Base-by-base conservation (phyloP, 1,140 invertebrate genomes). In the Cataglyphis hispanica region DNA sequence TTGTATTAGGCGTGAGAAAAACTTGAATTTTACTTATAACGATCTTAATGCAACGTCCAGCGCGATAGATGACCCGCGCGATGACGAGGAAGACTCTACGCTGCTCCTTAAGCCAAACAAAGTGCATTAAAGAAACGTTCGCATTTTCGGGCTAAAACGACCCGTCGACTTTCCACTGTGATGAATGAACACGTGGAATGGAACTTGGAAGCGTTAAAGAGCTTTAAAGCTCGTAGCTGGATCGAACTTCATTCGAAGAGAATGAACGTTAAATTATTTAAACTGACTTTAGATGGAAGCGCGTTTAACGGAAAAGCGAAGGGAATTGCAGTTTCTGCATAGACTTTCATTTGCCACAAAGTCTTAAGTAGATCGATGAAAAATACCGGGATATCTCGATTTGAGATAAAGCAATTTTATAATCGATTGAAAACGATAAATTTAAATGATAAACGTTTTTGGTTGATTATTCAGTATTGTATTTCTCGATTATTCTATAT, bases 211-310 rank as follows among this genome's bases (percentile, higher is more conserved):
- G 78, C 67, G 66, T 60, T 83, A 83, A 83, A 83, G 78, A 83
- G 78, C 78, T 83, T 83, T 83, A 72, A 58, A 43, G 25, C 76
- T 78, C 43, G 76, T 11, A 27, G 53, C 53, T 16, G 19, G 53
- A 83, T 83, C 66, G 66, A 83, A 72, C 67, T 83, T 83, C 53
- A 72, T 83, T 83, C 53, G 25, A 40, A 19, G 66, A 58, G 78
- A 72, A 83, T 72, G 67, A 72, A 37, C 19, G 78, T 56, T 83
- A 83, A 83, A 72, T 83, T 83, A 83, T 83, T 83, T 83, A 72
- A 80, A 83, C 67, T 53, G 78, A 83, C 67, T 83, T 83, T 60
- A 27, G 43, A 72, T n/a, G 67, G 27, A 60, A 60, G 78, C 77
- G 19, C 66, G 67, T 83, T 83, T 83, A 83, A 83, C 67, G 66